phyloP scores from a whole-genome alignment of 1,140 invertebrate genomes.

The Drosophila hydei region DNA sequence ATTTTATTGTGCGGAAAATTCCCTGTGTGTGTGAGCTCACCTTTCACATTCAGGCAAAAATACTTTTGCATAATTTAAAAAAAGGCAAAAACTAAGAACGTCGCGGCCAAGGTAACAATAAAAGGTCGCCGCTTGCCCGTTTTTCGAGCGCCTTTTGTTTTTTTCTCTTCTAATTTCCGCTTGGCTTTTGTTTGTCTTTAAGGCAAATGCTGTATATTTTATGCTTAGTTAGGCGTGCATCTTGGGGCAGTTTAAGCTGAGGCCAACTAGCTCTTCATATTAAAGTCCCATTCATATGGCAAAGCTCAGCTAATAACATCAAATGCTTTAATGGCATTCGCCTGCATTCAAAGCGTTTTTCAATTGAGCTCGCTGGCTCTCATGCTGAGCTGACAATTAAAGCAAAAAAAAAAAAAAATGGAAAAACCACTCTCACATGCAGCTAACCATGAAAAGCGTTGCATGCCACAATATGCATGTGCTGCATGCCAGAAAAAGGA shows the following conservation, averaged over 20 bases:
- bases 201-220: slow-evolving; percentile 16
- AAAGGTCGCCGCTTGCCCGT: slow-evolving; percentile 46
- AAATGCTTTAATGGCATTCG: slow-evolving; percentile 46
- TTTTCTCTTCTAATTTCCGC: slow-evolving; percentile 32
- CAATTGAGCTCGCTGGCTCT: slow-evolving; percentile 49
- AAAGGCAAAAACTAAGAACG: slow-evolving; percentile 20
- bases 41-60: slow-evolving; percentile 45
- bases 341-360: slow-evolving; percentile 52
- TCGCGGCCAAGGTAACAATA: slow-evolving; percentile 67
- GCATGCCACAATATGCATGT: slow-evolving; percentile 42
- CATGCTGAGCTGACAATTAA: slow-evolving; percentile 57
- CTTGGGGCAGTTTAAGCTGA: not conserved
- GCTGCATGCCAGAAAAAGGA: slow-evolving; percentile 21
- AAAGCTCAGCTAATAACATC: slow-evolving; percentile 29
- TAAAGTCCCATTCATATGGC: no score
- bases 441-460: slow-evolving; percentile 74
- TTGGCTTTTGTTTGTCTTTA: slow-evolving; percentile 59
- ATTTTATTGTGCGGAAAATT: slow-evolving; percentile 78
- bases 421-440: slow-evolving; percentile 42
- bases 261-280: no score
- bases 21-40: slow-evolving; percentile 18
- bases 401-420: slow-evolving; percentile 19
- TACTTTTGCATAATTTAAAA: slow-evolving; percentile 71
- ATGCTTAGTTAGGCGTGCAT: not conserved
- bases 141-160: slow-evolving; percentile 19